A percentile compares a stretch with the other conserved stretches of the same genome.
Conservation (phyloP, 1,140 invertebrate genomes). For the Gerris buenoi region DNA sequence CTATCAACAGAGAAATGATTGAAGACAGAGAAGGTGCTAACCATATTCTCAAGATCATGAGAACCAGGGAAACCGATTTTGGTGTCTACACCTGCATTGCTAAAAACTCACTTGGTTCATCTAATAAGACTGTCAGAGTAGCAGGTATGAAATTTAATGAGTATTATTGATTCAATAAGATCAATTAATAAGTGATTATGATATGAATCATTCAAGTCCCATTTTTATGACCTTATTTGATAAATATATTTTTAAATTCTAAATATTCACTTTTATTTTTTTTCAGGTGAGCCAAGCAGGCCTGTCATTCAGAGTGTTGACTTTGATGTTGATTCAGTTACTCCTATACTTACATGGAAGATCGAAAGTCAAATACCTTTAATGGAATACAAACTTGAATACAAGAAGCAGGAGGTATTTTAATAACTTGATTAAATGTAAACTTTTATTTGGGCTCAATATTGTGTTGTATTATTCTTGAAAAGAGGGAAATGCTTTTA, state of each 20-base stretch:
- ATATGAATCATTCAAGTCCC: too few species aligned
- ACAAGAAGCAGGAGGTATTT: constrained; percentile 4
- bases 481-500: too few species aligned
- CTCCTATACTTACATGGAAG: not conserved
- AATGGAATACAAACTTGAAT: not conserved
- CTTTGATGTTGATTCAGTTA: not conserved
- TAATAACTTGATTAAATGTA: too few species aligned
- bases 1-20: not conserved
- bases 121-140: constrained; percentile 1
- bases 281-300: not conserved
- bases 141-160: constrained; percentile 7
- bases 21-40: not conserved
- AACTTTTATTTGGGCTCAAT: too few species aligned
- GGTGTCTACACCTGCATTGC: constrained; percentile 8
- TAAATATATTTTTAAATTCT: too few species aligned
- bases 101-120: constrained; percentile 3
- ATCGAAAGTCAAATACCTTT: not conserved
- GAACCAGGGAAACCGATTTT: constrained; percentile 5
- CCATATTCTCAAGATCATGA: constrained; percentile 8
- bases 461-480: too few species aligned
- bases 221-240: too few species aligned
- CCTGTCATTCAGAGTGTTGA: not conserved
- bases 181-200: too few species aligned
- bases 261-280: too few species aligned
- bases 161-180: too few species aligned